These are phyloP conservation scores for Chaetophractus vellerosus DNA, from an alignment of 2,797 vertebrate genomes.

Conservation along the genomic window DNA sequence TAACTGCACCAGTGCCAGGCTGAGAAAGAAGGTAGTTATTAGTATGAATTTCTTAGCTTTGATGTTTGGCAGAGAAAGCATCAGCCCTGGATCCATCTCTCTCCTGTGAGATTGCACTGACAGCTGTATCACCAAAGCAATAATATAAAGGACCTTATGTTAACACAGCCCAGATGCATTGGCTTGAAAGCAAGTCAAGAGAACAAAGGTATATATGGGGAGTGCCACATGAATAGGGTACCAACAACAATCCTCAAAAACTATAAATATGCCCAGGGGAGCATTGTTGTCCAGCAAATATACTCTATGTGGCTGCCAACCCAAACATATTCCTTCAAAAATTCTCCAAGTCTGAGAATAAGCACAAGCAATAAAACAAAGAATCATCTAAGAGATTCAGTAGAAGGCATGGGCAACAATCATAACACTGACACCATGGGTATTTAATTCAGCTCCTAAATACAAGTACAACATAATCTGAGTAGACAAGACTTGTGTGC, in stretches of 20 bases:
- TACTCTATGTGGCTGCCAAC: background rate
- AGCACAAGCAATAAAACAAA: slow-evolving; percentile 5
- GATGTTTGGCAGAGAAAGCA: slow-evolving; percentile 19
- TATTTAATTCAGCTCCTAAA: background rate
- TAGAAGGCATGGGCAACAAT: background rate
- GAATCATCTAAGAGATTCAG: slow-evolving; percentile 37
- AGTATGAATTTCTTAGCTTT: slow-evolving; percentile 64
- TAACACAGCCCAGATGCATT: slow-evolving; percentile 14
- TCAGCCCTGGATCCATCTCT: slow-evolving; percentile 27
- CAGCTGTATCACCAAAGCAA: slow-evolving; percentile 37
- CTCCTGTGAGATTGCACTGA: background rate
- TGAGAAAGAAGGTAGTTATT: slow-evolving; percentile 16
- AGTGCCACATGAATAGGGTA: background rate
- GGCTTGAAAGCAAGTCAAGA: slow-evolving; percentile 31
- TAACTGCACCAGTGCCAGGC: slow-evolving; percentile 22
- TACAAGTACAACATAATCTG: slow-evolving; percentile 21
- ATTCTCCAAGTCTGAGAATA: slow-evolving; percentile 41
- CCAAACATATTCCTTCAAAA: slow-evolving; percentile 25
- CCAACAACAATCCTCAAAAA: slow-evolving; percentile 48
- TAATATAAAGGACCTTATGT: background rate
- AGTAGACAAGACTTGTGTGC: background rate
- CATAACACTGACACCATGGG: background rate
- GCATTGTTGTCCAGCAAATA: background rate
- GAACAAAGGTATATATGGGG: slow-evolving; percentile 22
- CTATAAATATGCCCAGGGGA: slow-evolving; percentile 38